A percentile compares a stretch with the other conserved stretches of the same genome.
Conservation (phyloP, 2,797 vertebrate species). For the Pantherophis vulpinus region DNA sequence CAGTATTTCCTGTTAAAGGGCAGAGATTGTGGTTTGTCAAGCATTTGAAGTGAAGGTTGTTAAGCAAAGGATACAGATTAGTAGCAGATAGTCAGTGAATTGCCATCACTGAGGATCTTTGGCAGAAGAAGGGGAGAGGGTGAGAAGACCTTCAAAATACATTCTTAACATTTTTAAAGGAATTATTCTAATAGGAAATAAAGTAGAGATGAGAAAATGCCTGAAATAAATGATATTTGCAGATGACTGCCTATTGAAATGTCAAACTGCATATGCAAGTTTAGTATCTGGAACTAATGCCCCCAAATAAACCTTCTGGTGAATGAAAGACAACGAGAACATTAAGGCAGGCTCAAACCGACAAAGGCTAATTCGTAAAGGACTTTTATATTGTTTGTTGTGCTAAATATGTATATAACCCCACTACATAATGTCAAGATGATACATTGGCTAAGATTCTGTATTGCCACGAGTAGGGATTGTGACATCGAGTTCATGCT, state of each 20-base stretch:
- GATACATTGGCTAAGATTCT: not conserved
- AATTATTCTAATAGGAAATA: constrained; percentile 43
- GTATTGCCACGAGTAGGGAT: not conserved
- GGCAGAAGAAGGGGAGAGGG: not conserved
- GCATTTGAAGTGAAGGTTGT: constrained; percentile 51
- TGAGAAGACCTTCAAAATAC: constrained; percentile 14
- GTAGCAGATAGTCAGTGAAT: constrained; percentile 45
- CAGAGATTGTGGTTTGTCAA: constrained; percentile 44
- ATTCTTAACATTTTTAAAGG: constrained; percentile 39
- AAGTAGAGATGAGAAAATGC: constrained; percentile 21
- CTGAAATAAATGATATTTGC: constrained; percentile 47
- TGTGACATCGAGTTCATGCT: too few species aligned
- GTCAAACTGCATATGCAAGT: constrained; percentile 32
- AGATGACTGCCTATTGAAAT: constrained; percentile 40
- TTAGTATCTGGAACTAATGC: constrained; percentile 37
- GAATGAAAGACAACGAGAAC: constrained; percentile 5
- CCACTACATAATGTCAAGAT: constrained; percentile 31
- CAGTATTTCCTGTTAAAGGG: constrained; percentile 39
- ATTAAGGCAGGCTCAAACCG: not conserved
- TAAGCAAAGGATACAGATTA: constrained; percentile 52
- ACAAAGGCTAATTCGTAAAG: constrained; percentile 19
- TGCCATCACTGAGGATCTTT: constrained; percentile 29
- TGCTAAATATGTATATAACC: constrained; percentile 27
- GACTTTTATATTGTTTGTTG: not conserved
- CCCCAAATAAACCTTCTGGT: constrained; percentile 29